Percentiles rank a stretch among this genome's conserved stretches.
phyloP scores from a whole-genome alignment of 2,113 vertebrate genomes.

The Campylomormyrus tamandua region DNA sequence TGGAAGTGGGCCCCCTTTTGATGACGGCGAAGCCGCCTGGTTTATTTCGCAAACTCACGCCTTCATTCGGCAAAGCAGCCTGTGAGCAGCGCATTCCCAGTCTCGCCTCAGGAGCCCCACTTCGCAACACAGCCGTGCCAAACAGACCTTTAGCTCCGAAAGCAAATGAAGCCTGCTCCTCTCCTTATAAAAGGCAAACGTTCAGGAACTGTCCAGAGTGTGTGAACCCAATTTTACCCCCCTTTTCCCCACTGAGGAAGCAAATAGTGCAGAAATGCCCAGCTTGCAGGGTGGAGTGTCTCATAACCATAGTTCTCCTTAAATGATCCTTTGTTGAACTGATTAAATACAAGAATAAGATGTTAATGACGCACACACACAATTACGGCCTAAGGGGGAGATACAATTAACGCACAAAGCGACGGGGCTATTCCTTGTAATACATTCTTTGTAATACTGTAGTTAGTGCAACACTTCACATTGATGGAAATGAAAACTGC shows the following conservation, averaged over 20 bases:
- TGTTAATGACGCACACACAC: neutral
- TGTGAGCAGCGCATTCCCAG: neutral
- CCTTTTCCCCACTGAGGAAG: neutral
- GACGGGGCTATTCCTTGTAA: neutral
- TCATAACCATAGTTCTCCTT: neutral
- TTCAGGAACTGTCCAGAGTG: neutral
- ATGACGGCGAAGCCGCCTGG: slow-evolving; percentile 26
- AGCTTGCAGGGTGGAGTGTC: neutral
- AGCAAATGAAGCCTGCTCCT: neutral
- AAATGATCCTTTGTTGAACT: neutral
- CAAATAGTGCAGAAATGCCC: neutral
- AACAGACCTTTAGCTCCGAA: neutral
- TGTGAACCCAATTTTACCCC: neutral
- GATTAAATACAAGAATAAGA: neutral
- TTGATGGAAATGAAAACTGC: neutral
- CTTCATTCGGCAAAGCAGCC: slow-evolving; percentile 24
- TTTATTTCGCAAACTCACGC: slow-evolving; percentile 25
- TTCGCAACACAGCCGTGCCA: neutral
- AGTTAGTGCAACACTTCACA: neutral
- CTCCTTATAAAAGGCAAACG: neutral
- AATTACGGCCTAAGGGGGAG: neutral
- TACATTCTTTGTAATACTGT: neutral
- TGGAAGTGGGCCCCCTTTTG: slow-evolving; percentile 23
- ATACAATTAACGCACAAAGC: neutral
- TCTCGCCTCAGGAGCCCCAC: neutral